Evolutionary conservation across 2,797 vertebrate genomes (phyloP), one percentile per base, ranked within the genome.

Genomic region (Tangara arthus): DNA sequence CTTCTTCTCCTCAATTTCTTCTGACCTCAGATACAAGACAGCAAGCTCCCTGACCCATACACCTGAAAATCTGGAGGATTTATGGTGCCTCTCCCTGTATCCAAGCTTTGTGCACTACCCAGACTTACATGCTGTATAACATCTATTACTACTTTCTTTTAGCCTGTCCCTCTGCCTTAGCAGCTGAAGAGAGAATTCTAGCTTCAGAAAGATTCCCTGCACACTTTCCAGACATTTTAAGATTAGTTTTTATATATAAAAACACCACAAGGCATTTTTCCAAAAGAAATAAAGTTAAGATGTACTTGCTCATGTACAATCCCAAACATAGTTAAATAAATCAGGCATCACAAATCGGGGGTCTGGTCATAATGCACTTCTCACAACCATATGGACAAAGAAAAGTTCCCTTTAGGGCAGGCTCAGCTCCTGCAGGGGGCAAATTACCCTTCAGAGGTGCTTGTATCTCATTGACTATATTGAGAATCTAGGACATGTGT

Each of bases 401-500:
- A 34, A 50, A 56, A 92, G 49, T 57, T 89, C 70, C 59, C 24
- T 44, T 63, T 13, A 35, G 68, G 53, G 21, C 69, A 81, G 34
- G 23, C 41, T 78, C 61, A 83, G 30, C 87, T 94, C 82, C 26
- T 24, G 27, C 60, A 83, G 35, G 61, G 84, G 87, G 64, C 82
- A 86, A 89, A 68, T 64, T 85, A 94, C 34, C 80, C 87, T 94
- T 94, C 12, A 6, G 84, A 94, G 65, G 23, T 71, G 50, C 39
- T 75, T 57, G 9, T 53, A 42, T 53, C 82, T 94, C 82, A 82
- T 47, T 77, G 79, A 89, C 91, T 96, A 86, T 91, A 93, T 77
- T 75, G 79, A 89, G 95, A 95, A 96, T 93, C 87, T 94, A 71
- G 96, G 96, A 89, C 93, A 77, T 7, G 5, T 50, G 35, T 60